Evolutionary conservation across 2,888 invertebrate species (phyloP).

Genomic region (Scotopteryx bipunctaria): DNA sequence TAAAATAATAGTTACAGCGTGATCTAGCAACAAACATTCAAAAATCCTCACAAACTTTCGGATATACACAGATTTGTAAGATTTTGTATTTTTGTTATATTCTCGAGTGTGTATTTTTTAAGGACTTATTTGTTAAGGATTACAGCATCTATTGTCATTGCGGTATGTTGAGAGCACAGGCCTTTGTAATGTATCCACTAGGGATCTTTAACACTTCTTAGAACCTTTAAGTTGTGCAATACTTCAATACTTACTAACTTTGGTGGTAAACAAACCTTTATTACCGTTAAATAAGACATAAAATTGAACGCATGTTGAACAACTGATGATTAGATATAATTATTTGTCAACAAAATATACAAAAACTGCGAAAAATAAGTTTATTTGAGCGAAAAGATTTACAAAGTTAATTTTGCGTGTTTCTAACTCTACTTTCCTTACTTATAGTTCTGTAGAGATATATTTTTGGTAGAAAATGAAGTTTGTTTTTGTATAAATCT

Average conservation of each 20-base stretch:
- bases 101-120: too few relatives aligned
- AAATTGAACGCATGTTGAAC: not conserved
- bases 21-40: too few relatives aligned
- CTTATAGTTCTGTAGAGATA: not conserved
- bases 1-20: too few relatives aligned
- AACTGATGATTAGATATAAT: not conserved
- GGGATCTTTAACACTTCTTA: slow-evolving; percentile 29
- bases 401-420: slow-evolving; percentile 14
- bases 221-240: slow-evolving; percentile 28
- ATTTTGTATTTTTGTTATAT: not conserved
- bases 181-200: slow-evolving; percentile 47
- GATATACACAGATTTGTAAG: too few relatives aligned
- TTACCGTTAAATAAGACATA: not conserved
- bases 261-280: not conserved
- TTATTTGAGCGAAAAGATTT: slow-evolving; percentile 19
- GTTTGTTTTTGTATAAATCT: slow-evolving; percentile 1
- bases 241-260: not conserved
- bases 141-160: slow-evolving; percentile 6
- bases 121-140: not conserved
- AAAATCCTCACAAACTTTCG: too few relatives aligned
- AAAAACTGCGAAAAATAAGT: slow-evolving; percentile 9
- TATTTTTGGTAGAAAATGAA: not conserved
- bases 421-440: not conserved
- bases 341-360: not conserved
- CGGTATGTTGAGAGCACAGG: slow-evolving; percentile 31